Conservation (phyloP, 2,888 invertebrate species). For the Argynnis bischoffii region DNA sequence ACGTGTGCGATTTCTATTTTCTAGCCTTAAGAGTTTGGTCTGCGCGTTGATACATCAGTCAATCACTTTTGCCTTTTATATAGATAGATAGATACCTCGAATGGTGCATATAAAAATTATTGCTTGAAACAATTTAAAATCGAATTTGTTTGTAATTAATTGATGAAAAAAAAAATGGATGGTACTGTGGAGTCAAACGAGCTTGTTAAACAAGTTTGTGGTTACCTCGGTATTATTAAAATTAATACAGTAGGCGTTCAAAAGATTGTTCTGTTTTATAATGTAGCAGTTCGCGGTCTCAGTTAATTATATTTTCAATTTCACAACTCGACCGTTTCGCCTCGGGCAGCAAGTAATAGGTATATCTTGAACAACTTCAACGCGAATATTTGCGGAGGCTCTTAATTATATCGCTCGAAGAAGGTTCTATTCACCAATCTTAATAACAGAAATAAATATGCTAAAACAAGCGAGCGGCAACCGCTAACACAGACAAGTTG, state of each 20-base stretch:
- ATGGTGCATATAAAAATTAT: constrained; percentile 1
- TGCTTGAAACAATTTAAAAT: constrained; percentile 14
- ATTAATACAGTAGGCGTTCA: constrained; percentile 60
- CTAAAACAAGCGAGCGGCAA: constrained; percentile 33
- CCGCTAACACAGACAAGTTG: constrained; percentile 35
- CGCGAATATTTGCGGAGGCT: constrained; percentile 35
- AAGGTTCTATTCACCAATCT: constrained; percentile 40
- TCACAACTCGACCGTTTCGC: constrained; percentile 52
- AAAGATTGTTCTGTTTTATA: constrained; percentile 67
- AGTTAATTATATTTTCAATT: constrained; percentile 76
- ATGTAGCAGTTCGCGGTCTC: constrained; percentile 62
- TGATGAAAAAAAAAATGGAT: background rate
- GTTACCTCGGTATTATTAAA: constrained; percentile 39
- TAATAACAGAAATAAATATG: constrained; percentile 38
- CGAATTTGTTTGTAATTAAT: constrained; percentile 18
- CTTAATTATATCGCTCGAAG: constrained; percentile 37
- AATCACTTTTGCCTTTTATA: too few species aligned
- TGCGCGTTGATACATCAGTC: too few species aligned
- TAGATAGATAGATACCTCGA: too few species aligned
- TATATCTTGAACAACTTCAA: constrained; percentile 29
- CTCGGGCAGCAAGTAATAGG: constrained; percentile 33
- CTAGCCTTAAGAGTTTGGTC: too few species aligned
- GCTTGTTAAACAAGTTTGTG: constrained; percentile 28
- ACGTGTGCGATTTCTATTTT: too few species aligned
- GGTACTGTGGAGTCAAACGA: constrained; percentile 6